A percentile compares a stretch with the other conserved stretches of the same genome.
Conservation (phyloP, 2,888 invertebrate genomes). For the Gari tellinella region DNA sequence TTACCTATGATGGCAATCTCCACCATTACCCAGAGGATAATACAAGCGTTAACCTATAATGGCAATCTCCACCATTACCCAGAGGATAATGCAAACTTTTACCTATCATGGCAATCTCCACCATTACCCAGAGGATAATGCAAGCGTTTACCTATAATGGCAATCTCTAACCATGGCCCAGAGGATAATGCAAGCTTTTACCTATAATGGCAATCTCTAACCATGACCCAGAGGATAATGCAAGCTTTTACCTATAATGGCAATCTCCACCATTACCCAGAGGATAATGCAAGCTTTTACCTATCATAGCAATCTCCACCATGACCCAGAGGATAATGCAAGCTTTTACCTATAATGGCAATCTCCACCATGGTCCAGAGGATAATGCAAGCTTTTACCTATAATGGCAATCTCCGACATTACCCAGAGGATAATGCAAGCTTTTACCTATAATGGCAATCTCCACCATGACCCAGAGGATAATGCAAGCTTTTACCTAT, state of each 20-base stretch:
- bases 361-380: constrained; percentile 97
- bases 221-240: constrained; percentile 93
- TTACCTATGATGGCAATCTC: constrained; percentile 95
- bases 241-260: constrained; percentile 93
- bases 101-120: constrained; percentile 96
- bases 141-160: constrained; percentile 93
- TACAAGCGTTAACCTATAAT: constrained; percentile 92
- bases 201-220: constrained; percentile 96
- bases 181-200: constrained; percentile 89
- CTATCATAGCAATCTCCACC: constrained; percentile 96
- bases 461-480: constrained; percentile 96
- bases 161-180: constrained; percentile 97
- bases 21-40: constrained; percentile 94
- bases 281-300: constrained; percentile 89
- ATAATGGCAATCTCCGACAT: constrained; percentile 97
- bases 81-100: constrained; percentile 89
- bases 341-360: constrained; percentile 93
- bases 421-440: constrained; percentile 92
- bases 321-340: constrained; percentile 93
- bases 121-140: constrained; percentile 93
- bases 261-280: constrained; percentile 96
- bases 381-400: constrained; percentile 89
- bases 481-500: constrained; percentile 90
- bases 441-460: constrained; percentile 93
- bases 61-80: constrained; percentile 96